phyloP scores from a whole-genome alignment of 1,140 invertebrate species.

The Sinella curviseta region DNA sequence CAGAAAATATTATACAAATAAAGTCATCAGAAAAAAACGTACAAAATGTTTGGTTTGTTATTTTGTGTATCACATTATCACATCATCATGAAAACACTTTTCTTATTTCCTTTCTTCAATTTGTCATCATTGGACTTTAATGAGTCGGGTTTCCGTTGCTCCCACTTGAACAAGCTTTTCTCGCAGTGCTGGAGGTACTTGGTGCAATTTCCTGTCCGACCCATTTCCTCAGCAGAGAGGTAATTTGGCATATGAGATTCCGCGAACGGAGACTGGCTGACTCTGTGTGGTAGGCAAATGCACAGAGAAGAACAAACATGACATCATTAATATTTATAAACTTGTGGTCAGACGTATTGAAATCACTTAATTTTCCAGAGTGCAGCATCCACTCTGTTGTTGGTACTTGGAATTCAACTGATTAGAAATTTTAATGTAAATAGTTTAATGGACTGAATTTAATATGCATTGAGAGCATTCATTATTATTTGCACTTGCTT shows the following conservation, averaged over 20 bases:
- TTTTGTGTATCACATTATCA: not conserved
- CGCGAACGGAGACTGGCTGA: constrained; percentile 41
- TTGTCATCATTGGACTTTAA: not conserved
- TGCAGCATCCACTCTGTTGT: too few species aligned
- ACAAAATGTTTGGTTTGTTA: not conserved
- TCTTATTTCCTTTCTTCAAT: not conserved
- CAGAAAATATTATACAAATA: constrained; percentile 12
- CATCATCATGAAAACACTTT: not conserved
- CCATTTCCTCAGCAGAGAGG: constrained; percentile 39
- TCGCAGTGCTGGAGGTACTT: constrained; percentile 32
- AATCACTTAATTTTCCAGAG: too few species aligned
- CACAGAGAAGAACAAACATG: too few species aligned
- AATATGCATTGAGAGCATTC: not conserved
- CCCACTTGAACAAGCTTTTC: constrained; percentile 41
- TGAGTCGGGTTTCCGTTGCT: not conserved
- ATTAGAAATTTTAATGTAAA: not conserved
- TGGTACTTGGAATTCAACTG: too few species aligned
- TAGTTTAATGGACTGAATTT: not conserved
- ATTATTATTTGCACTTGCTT: not conserved
- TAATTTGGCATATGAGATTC: constrained; percentile 44
- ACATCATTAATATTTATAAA: too few species aligned
- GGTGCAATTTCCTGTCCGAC: constrained; percentile 38
- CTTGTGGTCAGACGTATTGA: too few species aligned
- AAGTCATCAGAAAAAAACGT: not conserved
- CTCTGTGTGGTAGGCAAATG: too few species aligned